Conservation (phyloP, 1,140 invertebrate genomes). For the Heliothis subflexa region DNA sequence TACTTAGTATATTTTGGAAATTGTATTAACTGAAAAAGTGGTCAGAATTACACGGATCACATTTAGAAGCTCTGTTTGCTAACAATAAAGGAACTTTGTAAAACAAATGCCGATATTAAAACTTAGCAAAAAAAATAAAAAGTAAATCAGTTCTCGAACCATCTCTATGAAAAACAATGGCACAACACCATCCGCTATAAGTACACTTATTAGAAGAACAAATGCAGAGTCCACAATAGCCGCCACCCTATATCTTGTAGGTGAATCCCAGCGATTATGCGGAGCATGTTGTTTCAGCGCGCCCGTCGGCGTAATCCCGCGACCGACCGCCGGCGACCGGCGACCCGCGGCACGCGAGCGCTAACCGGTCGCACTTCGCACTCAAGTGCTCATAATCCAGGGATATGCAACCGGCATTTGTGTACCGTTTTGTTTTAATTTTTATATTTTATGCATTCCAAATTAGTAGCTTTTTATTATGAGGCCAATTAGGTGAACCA, state of each 20-base stretch:
- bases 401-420: conserved; percentile 1
- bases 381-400: conserved; percentile 22
- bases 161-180: background rate
- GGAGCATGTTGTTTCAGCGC: conserved; percentile 45
- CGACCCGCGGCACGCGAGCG: conserved; percentile 27
- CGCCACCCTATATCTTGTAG: conserved; percentile 35
- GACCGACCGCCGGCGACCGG: conserved; percentile 7
- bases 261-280: conserved; percentile 38
- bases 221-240: background rate
- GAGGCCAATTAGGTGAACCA: no score
- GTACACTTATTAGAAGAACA: background rate
- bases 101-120: no score
- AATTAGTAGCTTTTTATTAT: background rate
- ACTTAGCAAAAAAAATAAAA: no score
- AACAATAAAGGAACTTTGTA: no score
- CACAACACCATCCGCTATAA: background rate
- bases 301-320: conserved; percentile 44
- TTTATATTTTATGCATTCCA: background rate
- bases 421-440: background rate
- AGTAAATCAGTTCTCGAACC: no score
- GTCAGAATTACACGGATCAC: no score
- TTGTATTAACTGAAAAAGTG: no score
- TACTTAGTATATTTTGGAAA: no score
- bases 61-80: no score
- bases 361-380: conserved; percentile 14